A percentile compares a stretch with the other conserved stretches of the same genome.
Evolutionary conservation across 2,113 vertebrate species (phyloP).

Genomic region (Turnix velox): DNA sequence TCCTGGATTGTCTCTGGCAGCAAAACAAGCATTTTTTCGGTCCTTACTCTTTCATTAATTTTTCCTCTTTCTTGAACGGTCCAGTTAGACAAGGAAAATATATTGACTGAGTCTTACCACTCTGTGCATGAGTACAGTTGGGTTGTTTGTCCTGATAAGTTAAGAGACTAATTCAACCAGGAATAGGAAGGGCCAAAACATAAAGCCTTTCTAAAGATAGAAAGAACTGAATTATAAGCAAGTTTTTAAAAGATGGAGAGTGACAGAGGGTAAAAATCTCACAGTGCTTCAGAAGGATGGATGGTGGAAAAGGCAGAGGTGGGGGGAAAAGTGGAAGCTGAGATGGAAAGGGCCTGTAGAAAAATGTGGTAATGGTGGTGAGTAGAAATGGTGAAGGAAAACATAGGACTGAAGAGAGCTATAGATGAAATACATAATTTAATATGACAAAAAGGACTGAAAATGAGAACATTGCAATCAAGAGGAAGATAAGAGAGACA

Average conservation of each 20-base stretch:
- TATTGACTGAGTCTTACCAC: neutral
- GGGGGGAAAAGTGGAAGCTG: neutral
- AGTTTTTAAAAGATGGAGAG: neutral
- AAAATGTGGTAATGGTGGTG: neutral
- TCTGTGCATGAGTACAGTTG: neutral
- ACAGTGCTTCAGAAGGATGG: neutral
- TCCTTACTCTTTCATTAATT: neutral
- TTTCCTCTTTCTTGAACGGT: neutral
- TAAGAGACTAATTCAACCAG: neutral
- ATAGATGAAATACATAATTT: neutral
- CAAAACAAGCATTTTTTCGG: neutral
- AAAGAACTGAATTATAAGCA: neutral
- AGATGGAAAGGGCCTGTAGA: neutral
- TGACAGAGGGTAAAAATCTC: neutral
- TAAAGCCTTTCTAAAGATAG: neutral
- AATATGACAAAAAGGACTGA: neutral
- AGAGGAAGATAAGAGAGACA: neutral
- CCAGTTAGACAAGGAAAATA: neutral
- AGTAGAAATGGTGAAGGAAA: neutral
- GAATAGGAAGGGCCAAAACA: neutral
- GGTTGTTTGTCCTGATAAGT: neutral
- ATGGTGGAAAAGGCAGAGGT: neutral
- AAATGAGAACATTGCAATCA: neutral
- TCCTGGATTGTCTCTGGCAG: neutral
- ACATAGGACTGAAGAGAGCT: neutral